A percentile compares a stretch with the other conserved stretches of the same genome.
These are phyloP conservation scores for Dicrostonyx torquatus DNA, from an alignment of 2,797 vertebrate species.

Conservation along the genomic window DNA sequence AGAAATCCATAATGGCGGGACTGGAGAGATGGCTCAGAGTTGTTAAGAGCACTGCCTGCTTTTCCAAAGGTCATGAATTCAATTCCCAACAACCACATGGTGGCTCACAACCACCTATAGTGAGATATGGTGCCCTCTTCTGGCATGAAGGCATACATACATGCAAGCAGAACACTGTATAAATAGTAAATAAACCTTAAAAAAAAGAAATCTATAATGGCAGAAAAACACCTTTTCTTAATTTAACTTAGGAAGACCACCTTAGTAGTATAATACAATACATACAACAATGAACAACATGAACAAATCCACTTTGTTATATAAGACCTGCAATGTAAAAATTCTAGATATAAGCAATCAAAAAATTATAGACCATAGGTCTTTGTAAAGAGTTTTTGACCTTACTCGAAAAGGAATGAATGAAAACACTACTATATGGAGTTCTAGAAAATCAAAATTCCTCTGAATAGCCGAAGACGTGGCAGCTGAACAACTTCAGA, in stretches of 20 bases:
- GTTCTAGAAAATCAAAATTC: neutral
- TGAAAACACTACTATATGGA: too few relatives aligned
- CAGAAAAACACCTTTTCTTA: conserved; percentile 38
- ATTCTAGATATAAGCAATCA: neutral
- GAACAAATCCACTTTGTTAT: conserved; percentile 46
- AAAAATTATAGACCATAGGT: neutral
- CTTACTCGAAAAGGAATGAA: neutral
- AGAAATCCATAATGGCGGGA: neutral
- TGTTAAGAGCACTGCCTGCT: too few relatives aligned
- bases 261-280: neutral
- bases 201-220: neutral
- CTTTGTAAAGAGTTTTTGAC: neutral
- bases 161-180: too few relatives aligned
- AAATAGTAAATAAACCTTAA: neutral
- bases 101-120: too few relatives aligned
- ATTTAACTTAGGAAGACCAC: conserved; percentile 39
- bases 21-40: too few relatives aligned
- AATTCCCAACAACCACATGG: too few relatives aligned
- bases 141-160: too few relatives aligned
- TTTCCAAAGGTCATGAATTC: too few relatives aligned
- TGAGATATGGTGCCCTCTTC: too few relatives aligned
- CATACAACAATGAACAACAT: conserved; percentile 10
- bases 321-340: neutral
- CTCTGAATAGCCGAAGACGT: neutral
- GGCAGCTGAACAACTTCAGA: neutral